Percentiles rank a stretch among this genome's conserved stretches.
These are phyloP conservation scores for Paramisgurnus dabryanus DNA, from an alignment of 2,113 vertebrate species.

Conservation along the genomic window DNA sequence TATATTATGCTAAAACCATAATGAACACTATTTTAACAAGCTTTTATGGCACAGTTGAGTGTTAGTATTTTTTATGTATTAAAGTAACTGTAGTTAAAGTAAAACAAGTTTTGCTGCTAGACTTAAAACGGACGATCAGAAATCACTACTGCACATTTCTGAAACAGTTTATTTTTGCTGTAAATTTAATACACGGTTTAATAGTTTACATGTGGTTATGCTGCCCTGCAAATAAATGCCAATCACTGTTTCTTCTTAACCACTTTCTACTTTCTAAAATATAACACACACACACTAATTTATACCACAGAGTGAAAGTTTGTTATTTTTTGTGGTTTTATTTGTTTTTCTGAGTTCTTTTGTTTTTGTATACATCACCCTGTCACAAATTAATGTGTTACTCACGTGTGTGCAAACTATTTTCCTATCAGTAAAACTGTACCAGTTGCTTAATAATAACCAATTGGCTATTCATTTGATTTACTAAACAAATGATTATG, in stretches of 20 bases:
- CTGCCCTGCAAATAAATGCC: constrained; percentile 12
- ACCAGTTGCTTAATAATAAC: constrained; percentile 25
- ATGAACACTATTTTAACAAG: neutral
- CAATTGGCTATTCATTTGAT: constrained; percentile 31
- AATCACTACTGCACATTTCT: constrained; percentile 20
- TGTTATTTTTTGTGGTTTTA: neutral
- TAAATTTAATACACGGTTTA: constrained; percentile 1
- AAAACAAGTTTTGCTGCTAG: constrained; percentile 10
- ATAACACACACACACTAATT: neutral
- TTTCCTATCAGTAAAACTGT: constrained; percentile 20
- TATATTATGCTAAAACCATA: constrained; percentile 30
- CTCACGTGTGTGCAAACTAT: constrained; percentile 5
- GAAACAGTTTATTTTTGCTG: neutral
- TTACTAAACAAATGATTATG: constrained; percentile 38
- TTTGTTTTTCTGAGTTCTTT: neutral
- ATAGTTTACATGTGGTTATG: neutral
- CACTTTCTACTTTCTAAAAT: neutral
- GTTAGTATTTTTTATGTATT: neutral
- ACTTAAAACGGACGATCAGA: neutral
- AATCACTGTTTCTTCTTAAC: neutral
- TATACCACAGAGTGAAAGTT: constrained; percentile 18
- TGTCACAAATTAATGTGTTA: constrained; percentile 16
- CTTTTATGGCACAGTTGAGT: neutral
- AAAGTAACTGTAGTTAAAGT: neutral
- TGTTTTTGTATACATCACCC: neutral